Evolutionary conservation across 2,888 invertebrate genomes (phyloP), one percentile per base, ranked within the genome.

Genomic region (Macroteleia sp.): DNA sequence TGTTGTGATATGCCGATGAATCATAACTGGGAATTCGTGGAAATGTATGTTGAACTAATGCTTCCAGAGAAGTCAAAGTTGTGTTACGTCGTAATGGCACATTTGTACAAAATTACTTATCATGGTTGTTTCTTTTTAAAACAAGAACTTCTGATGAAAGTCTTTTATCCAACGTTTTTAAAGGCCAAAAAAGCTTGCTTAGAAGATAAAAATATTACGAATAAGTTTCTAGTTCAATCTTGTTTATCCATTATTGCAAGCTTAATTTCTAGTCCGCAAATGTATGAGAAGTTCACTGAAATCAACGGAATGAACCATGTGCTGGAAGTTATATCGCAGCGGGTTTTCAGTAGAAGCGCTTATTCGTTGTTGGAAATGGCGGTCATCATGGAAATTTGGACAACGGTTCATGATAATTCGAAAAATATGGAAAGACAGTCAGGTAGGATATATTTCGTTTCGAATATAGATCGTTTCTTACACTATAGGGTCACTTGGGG

Each of bases 361-460:
- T 94, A 94, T 82, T 92, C 93, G 1, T 92, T 95, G 39, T 88
- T 94, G 14, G 94, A 95, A 86, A 93, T 94, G 61, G 92, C 93
- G 0, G 93, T 94, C 1, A 92, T 93, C 2, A 93, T 94, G 56
- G 94, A 94, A 82, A 93, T 94, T 46, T 93, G 92, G 84, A 93
- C 92, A 70, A 85, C 92, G 2, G 90, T 90, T 69, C 92, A 91
- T 66, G 71, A 81, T 30, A 83, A 83, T 69, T 41, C 56, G 1
- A 42, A 46, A 12, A 62, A 20, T 9, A 14, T n/a, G n/a, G n/a
- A n/a, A n/a, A n/a, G n/a, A n/a, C n/a, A n/a, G n/a, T n/a, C n/a
- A n/a, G n/a, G n/a, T n/a, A n/a, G n/a, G n/a, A n/a, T n/a, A n/a
- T n/a, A n/a, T n/a, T n/a, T n/a, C n/a, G n/a, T n/a, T n/a, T n/a